Evolutionary conservation across 2,113 vertebrate genomes (phyloP), one percentile per base, ranked within the genome.

Genomic region (Phoxinus phoxinus): DNA sequence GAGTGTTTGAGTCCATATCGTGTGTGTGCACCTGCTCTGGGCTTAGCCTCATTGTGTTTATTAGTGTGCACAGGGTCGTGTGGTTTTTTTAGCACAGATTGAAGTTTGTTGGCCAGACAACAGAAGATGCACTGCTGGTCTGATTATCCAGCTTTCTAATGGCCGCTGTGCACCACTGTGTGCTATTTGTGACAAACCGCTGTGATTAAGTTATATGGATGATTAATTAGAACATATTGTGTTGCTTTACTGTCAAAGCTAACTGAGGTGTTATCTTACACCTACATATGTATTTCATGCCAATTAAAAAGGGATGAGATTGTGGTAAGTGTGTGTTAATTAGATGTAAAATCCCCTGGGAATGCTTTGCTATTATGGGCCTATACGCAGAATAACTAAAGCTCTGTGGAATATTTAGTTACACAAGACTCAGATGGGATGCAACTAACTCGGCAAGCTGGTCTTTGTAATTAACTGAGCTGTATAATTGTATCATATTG

Each of bases 81-180:
- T 21, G 2, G 5, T 27, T n/a, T 30, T 51, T 73, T 71, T 37
- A 4, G 23, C 59, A 11, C 13, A 46, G 21, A 32, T 17, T 32
- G 59, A 59, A 65, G 17, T 67, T 85, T 67, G 84, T 71, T 27
- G 51, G 67, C 32, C 51, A 71, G 48, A 27, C 63, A 80, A 63
- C 77, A 46, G 32, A 53, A 35, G 41, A 63, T 51, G 23, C 74
- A 69, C 76, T 63, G 81, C 12, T 77, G 53, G n/a, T 17, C 46
- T 30, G 53, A 77, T 27, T 83, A 56, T 83, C 25, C 56, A 75
- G 5, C 61, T 63, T 84, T 84, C 21, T 72, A 27, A 80, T 87
- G 71, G 72, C 41, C 19, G 8, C 76, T 44, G 67, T 46, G 56
- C 23, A 37, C 10, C 23, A 41, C 25, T 48, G 6, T 59, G 77